Base-by-base conservation (phyloP, 2,113 vertebrate genomes). In the Nycticorax nycticorax region DNA sequence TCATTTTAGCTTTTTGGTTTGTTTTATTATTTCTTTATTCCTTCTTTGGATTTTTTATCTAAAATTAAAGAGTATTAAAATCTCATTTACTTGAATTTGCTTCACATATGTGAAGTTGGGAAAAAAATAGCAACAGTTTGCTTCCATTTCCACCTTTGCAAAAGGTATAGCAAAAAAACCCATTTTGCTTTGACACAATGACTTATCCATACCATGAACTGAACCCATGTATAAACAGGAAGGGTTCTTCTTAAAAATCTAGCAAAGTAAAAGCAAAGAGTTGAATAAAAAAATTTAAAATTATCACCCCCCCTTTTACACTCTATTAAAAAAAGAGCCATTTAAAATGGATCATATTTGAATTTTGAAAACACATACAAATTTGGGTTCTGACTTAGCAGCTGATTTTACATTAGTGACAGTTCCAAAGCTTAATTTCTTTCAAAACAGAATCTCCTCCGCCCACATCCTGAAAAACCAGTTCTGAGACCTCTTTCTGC, bases 401-500 rank as follows among this genome's bases (percentile, higher is more conserved):
- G 53, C 16, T 74, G 68, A 75, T 94, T 89, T 91, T 89, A 47
- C 33, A 17, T 37, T 85, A 83, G 57, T 91, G 91, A 76, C 64
- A 89, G 23, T 88, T 97, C 96, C 86, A 88, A 92, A 88, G 18
- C 88, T 94, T 75, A 89, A 74, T 97, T 96, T 95, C 77, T 97
- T 98, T 97, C 92, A 97, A 96, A 94, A 95, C 94, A 97, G 88
- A 97, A 93, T 85, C 87, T 96, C 89, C 95, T 91, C 96, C 96
- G 2, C 92, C 94, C 96, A 97, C 32, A 9, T 94, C 97, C 96
- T 96, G 97, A 97, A 98, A 98, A 98, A 96, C 97, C 92, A 98
- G 98, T 98, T 98, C 93, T 89, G 84, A 96, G 91, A 97, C 63
- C 24, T 94, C 95, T 85, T 96, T 95, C 94, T 90, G 96, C 93